Base-by-base conservation (phyloP, 53 echinoderm and acorn worm genomes). In the Stichopus horrens region DNA sequence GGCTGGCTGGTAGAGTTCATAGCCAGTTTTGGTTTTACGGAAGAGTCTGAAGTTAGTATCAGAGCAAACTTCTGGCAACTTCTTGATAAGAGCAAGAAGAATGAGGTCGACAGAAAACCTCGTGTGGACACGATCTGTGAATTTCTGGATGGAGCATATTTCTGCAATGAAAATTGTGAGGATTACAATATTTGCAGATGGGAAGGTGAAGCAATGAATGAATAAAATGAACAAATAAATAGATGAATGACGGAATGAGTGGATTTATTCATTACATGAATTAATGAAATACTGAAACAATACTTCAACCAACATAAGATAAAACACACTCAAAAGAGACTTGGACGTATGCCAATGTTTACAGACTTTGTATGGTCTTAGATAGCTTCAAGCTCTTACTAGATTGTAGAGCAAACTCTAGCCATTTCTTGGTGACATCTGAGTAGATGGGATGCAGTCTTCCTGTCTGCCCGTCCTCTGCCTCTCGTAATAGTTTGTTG, bases 401-500 rank as follows among this genome's bases (percentile, higher is more conserved):
- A 21, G 93, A 59, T 21, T 93, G 89, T 74, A 90, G 88, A 88
- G 93, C 91, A 91, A 90, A 96, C 55, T 94, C 93, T 77, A 99
- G 79, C 99, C 99, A 99, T 54, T 90, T 75, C 55, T 88, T 86
- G 21, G 93, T 90, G 2, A 93, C 86, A 21, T 76, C 88, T 8
- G 86, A 88, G 86, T 90, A 96, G 86, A 96, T 89, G 14, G 81
- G 89, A 75, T 99, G 99, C 13, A 99, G 88, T 9, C 85, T 74
- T 4, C 96, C 99, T 20, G 58, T 79, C 83, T 88, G 86, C 1
- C 96, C 99, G 57, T 94, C 93, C 82, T 96, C 99, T 16, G 93
- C 92, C 75, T 96, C 96, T 5, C 90, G 83, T 21, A 89, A 89
- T 52, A 83, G 89, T 74, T 93, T 91, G 55, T 88, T 92, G 19